Conservation (phyloP, 2,888 invertebrate genomes). For the Flexamia atlantica region DNA sequence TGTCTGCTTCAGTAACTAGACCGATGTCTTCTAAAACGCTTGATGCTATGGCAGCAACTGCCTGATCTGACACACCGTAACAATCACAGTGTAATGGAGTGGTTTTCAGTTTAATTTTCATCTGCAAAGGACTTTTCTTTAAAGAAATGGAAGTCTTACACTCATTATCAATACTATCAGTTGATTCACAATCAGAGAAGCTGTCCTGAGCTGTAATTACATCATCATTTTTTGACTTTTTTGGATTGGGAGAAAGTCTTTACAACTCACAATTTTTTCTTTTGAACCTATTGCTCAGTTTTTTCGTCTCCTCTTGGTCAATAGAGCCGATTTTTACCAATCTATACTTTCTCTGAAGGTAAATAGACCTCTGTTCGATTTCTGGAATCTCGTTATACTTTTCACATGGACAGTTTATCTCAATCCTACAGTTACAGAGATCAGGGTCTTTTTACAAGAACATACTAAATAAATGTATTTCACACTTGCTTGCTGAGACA, state of each 20-base stretch:
- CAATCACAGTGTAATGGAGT: conserved; percentile 55
- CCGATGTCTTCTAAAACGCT: conserved; percentile 58
- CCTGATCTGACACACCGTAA: conserved; percentile 56
- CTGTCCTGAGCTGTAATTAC: conserved; percentile 3
- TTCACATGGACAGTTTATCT: conserved; percentile 24
- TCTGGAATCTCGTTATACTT: conserved; percentile 48
- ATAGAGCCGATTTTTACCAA: conserved; percentile 45
- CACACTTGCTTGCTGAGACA: conserved; percentile 53
- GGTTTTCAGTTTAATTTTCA: conserved; percentile 46
- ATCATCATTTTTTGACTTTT: conserved; percentile 42
- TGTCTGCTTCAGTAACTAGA: conserved; percentile 51
- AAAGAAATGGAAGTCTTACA: conserved; percentile 22
- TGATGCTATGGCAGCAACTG: conserved; percentile 59
- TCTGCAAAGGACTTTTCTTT: conserved; percentile 49
- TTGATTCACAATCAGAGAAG: conserved; percentile 38
- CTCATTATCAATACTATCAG: conserved; percentile 36
- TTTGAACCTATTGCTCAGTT: conserved; percentile 36
- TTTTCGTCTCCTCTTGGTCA: conserved; percentile 35
- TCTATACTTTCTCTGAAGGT: conserved; percentile 47
- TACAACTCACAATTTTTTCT: conserved; percentile 33
- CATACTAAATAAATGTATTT: conserved; percentile 47
- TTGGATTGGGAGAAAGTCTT: conserved; percentile 37
- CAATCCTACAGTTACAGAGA: conserved; percentile 51
- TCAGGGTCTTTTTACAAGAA: conserved; percentile 50
- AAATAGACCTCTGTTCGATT: conserved; percentile 48